Evolutionary conservation across 2,888 invertebrate species (phyloP), one percentile per base, ranked within the genome.

Genomic region (Deilephila porcellus): DNA sequence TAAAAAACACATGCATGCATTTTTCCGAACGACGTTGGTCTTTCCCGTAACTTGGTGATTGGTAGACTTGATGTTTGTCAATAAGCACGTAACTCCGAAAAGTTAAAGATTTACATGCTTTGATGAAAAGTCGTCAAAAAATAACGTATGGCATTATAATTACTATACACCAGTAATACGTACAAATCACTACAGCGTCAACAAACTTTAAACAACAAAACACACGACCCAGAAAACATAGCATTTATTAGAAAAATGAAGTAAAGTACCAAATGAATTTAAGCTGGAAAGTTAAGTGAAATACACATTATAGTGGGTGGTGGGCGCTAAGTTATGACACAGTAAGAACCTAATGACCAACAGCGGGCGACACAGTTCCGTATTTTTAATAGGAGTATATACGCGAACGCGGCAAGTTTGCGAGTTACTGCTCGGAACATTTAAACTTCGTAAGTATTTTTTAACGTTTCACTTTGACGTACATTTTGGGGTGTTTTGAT

Each of bases 321-420:
- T 80, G 80, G 84, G 80, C 73, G 77, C 73, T 75, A 86, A 87
- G 83, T 88, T 90, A 85, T 83, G 80, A 77, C 80, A 79, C 79
- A 73, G 80, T 78, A 81, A 82, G 80, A 25, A 67, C 84, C 84
- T 86, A 87, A 88, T 87, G 87, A 87, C 84, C 83, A 84, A 83
- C 85, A 81, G 81, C 84, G 81, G 80, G 81, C 77, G 83, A 81
- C 78, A 79, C 80, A 81, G 86, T 87, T 88, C 85, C 87, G 89
- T 89, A 88, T 91, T 90, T 90, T 90, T 90, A 90, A 91, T 88
- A 88, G 87, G 85, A 80, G 80, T 81, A 80, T 81, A 83, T 86
- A 83, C 60, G 59, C 25, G 60, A 71, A 71, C 63, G 17, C 25
- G 25, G 45, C 81, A 84, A 87, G 84, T 83, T 84, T 85, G 77